Evolutionary conservation across 2,888 invertebrate genomes (phyloP).

Genomic region (Tuberolachnus salignus): DNA sequence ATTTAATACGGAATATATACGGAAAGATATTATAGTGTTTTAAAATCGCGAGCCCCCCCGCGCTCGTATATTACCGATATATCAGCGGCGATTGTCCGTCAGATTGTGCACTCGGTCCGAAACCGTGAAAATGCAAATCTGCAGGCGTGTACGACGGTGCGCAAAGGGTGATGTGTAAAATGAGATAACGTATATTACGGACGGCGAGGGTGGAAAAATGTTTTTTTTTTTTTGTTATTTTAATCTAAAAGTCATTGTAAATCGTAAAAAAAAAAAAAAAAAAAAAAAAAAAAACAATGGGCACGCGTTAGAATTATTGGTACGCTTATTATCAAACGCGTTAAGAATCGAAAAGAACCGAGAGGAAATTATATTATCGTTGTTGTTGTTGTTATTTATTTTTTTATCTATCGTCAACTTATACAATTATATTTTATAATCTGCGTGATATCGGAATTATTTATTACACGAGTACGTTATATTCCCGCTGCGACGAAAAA

Average conservation of each 20-base stretch:
- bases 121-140: constrained; percentile 18
- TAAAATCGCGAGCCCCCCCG: neutral
- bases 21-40: constrained; percentile 9
- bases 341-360: neutral
- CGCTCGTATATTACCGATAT: constrained; percentile 32
- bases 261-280: constrained; percentile 28
- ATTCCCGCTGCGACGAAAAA: constrained; percentile 10
- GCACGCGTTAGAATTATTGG: too few relatives aligned
- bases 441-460: constrained; percentile 34
- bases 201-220: too few relatives aligned
- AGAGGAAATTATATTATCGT: constrained; percentile 6
- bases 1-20: neutral
- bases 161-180: constrained; percentile 20
- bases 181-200: constrained; percentile 1
- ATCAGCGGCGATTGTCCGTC: constrained; percentile 12
- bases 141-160: neutral
- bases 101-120: neutral
- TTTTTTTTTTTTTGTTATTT: constrained; percentile 18
- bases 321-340: too few relatives aligned
- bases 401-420: constrained; percentile 16
- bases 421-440: constrained; percentile 40
- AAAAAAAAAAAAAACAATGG: neutral
- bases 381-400: neutral
- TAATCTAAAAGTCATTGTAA: constrained; percentile 45
- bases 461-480: neutral